These are phyloP conservation scores for Dendrocopos noguchii DNA, from an alignment of 2,113 vertebrate species.

Conservation along the genomic window DNA sequence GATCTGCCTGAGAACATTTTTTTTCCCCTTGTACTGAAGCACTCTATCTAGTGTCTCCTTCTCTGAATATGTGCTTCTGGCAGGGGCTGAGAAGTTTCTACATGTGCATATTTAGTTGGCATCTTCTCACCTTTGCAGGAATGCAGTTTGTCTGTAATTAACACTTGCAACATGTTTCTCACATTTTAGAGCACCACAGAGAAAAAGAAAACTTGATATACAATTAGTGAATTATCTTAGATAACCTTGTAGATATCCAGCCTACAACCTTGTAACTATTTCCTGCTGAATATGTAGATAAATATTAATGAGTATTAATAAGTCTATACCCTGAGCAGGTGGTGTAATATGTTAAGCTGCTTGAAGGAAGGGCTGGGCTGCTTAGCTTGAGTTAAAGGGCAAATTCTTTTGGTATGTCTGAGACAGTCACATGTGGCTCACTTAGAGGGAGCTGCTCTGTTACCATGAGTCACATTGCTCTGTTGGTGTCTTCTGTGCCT, in stretches of 20 bases:
- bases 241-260: background rate
- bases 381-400: background rate
- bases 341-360: background rate
- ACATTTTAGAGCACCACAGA: background rate
- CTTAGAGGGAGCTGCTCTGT: background rate
- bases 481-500: background rate
- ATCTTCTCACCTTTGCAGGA: background rate
- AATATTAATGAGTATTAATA: background rate
- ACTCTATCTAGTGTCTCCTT: background rate
- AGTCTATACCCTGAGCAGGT: background rate
- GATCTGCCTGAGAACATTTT: background rate
- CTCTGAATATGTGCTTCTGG: background rate
- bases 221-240: background rate
- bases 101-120: background rate
- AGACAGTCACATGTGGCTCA: background rate
- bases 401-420: background rate
- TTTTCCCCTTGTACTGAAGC: background rate
- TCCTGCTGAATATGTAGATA: background rate
- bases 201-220: background rate
- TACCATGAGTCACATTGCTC: background rate
- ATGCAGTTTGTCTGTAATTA: background rate
- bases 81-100: background rate
- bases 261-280: background rate
- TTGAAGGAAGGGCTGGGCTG: background rate
- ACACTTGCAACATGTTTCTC: background rate